phyloP scores from a whole-genome alignment of 1,140 invertebrate genomes.

The Trachelipus rathkii region DNA sequence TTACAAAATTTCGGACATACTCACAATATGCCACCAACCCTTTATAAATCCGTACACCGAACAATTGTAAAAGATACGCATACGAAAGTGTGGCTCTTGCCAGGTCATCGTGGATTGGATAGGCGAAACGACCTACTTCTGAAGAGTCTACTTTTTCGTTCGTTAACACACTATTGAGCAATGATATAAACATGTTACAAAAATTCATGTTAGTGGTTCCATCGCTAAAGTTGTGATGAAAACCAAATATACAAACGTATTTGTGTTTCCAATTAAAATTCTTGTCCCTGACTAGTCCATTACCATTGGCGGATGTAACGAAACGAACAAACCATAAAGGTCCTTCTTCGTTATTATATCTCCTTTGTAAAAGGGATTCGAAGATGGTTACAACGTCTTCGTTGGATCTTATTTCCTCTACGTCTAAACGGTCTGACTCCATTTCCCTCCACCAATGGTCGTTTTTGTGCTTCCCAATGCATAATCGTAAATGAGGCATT shows the following conservation, averaged over 20 bases:
- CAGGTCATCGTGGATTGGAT: constrained; percentile 37
- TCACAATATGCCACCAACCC: constrained; percentile 26
- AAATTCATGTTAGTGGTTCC: constrained; percentile 45
- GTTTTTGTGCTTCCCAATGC: constrained; percentile 26
- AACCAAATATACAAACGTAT: constrained; percentile 42
- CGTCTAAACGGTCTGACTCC: constrained; percentile 36
- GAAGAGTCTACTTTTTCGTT: constrained; percentile 30
- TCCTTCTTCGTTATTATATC: constrained; percentile 34
- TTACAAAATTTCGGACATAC: constrained; percentile 35
- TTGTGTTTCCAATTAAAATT: constrained; percentile 36
- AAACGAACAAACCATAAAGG: constrained; percentile 41
- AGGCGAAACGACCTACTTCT: constrained; percentile 34
- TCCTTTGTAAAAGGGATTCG: constrained; percentile 31
- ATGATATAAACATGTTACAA: constrained; percentile 40
- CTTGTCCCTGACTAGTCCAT: constrained; percentile 22
- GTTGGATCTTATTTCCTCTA: constrained; percentile 37
- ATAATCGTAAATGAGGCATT: constrained; percentile 40
- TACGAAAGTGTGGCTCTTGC: constrained; percentile 20
- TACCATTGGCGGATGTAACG: constrained; percentile 27
- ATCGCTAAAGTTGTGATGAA: constrained; percentile 44
- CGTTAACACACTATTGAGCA: constrained; percentile 35
- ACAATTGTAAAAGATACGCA: constrained; percentile 25
- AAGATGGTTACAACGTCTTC: constrained; percentile 33
- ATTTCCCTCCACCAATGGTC: constrained; percentile 42
- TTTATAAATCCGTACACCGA: constrained; percentile 36